phyloP scores from a whole-genome alignment of 2,888 invertebrate species.

The Thymelicus sylvestris region DNA sequence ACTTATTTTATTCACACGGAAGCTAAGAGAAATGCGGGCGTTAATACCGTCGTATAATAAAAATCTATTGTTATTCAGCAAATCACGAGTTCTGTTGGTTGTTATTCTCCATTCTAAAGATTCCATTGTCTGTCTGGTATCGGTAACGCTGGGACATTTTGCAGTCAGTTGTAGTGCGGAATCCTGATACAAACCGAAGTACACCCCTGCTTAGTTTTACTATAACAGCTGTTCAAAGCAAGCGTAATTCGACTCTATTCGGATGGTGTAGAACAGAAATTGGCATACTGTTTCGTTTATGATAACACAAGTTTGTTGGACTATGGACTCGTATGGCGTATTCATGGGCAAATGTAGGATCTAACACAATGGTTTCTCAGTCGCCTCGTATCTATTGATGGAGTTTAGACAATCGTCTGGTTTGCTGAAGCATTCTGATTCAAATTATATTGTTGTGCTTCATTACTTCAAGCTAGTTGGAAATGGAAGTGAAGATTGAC shows the following conservation, averaged over 20 bases:
- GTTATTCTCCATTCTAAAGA: slow-evolving; percentile 20
- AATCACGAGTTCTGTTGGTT: background rate
- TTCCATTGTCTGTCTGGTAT: slow-evolving; percentile 31
- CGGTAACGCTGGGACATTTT: slow-evolving; percentile 40
- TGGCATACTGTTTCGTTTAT: background rate
- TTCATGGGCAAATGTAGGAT: slow-evolving; percentile 47
- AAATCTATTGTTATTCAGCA: slow-evolving; percentile 2
- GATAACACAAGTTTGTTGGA: background rate
- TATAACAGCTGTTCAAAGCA: background rate
- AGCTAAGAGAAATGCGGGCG: background rate
- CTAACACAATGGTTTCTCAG: slow-evolving; percentile 46
- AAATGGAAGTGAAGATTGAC: background rate
- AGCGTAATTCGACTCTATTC: background rate
- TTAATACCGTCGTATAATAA: background rate
- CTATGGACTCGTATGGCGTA: slow-evolving; percentile 32
- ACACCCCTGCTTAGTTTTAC: background rate
- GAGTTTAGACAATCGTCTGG: slow-evolving; percentile 44
- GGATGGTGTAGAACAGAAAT: background rate
- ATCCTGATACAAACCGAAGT: slow-evolving; percentile 41
- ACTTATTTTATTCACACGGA: too few relatives aligned
- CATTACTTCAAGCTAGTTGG: background rate
- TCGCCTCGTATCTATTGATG: slow-evolving; percentile 47
- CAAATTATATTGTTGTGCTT: slow-evolving; percentile 17
- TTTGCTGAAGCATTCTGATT: slow-evolving; percentile 26
- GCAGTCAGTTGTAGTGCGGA: slow-evolving; percentile 43